Percentiles rank a stretch among this genome's conserved stretches.
phyloP scores from a whole-genome alignment of 2,888 invertebrate genomes.

The Axea sp. region DNA sequence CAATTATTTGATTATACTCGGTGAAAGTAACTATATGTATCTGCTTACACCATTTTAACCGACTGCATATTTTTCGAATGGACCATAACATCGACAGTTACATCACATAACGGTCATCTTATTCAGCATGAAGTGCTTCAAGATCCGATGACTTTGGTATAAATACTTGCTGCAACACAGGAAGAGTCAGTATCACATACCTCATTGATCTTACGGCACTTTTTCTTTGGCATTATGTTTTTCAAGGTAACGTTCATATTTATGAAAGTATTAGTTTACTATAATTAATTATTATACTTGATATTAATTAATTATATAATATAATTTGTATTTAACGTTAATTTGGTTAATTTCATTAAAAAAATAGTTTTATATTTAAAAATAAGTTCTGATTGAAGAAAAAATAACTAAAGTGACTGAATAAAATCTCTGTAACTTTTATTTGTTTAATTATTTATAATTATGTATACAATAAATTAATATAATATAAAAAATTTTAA shows the following conservation, averaged over 20 bases:
- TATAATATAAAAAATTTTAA: too few species aligned
- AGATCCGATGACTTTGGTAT: conserved; percentile 63
- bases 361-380: too few species aligned
- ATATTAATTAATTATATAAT: too few species aligned
- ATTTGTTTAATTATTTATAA: too few species aligned
- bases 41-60: conserved; percentile 37
- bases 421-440: too few species aligned
- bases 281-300: too few species aligned
- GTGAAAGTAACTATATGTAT: conserved; percentile 54
- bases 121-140: conserved; percentile 43
- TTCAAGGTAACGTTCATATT: conserved; percentile 49
- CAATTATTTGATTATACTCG: conserved; percentile 56
- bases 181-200: conserved; percentile 67
- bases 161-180: conserved; percentile 66
- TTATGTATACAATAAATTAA: too few species aligned
- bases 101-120: conserved; percentile 59
- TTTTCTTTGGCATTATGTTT: conserved; percentile 57
- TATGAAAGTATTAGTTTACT: too few species aligned
- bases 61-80: conserved; percentile 40
- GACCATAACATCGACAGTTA: conserved; percentile 55
- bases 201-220: conserved; percentile 64
- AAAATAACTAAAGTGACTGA: too few species aligned
- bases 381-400: too few species aligned
- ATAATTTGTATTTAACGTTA: too few species aligned
- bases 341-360: too few species aligned